Conservation (phyloP, 2,888 invertebrate species). For the Endomychus coccineus region DNA sequence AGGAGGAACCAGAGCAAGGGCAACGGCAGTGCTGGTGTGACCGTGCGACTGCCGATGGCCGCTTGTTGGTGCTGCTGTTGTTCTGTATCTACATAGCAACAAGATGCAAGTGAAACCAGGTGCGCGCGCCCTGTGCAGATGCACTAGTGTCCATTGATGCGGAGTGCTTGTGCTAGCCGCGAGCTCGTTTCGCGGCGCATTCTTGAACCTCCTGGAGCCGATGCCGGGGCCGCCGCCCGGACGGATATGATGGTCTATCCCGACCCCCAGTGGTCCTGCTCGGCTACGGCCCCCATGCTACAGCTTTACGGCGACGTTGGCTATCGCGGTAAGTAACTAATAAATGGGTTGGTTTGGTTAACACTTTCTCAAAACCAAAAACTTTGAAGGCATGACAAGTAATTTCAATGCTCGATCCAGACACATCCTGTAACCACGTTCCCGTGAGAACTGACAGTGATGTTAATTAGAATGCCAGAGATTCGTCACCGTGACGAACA, state of each 20-base stretch:
- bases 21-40: too few relatives aligned
- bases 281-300: slow-evolving; percentile 55
- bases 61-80: slow-evolving; percentile 25
- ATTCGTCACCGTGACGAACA: too few relatives aligned
- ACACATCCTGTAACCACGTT: slow-evolving; percentile 15
- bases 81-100: slow-evolving; percentile 31
- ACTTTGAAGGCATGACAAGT: too few relatives aligned
- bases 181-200: slow-evolving; percentile 39
- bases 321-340: slow-evolving; percentile 55
- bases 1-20: slow-evolving; percentile 21
- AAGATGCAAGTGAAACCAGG: slow-evolving; percentile 28
- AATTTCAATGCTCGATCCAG: too few relatives aligned
- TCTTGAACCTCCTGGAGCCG: slow-evolving; percentile 33
- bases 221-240: slow-evolving; percentile 17
- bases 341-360: too few relatives aligned
- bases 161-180: slow-evolving; percentile 40
- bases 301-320: slow-evolving; percentile 58
- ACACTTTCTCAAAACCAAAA: too few relatives aligned
- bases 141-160: slow-evolving; percentile 39
- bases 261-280: slow-evolving; percentile 54
- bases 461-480: too few relatives aligned
- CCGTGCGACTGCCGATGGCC: slow-evolving; percentile 12
- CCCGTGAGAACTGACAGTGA: too few relatives aligned
- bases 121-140: too few relatives aligned
- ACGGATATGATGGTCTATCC: slow-evolving; percentile 53